Evolutionary conservation across 1,140 invertebrate species (phyloP).

Genomic region (Heterodera carotae): DNA sequence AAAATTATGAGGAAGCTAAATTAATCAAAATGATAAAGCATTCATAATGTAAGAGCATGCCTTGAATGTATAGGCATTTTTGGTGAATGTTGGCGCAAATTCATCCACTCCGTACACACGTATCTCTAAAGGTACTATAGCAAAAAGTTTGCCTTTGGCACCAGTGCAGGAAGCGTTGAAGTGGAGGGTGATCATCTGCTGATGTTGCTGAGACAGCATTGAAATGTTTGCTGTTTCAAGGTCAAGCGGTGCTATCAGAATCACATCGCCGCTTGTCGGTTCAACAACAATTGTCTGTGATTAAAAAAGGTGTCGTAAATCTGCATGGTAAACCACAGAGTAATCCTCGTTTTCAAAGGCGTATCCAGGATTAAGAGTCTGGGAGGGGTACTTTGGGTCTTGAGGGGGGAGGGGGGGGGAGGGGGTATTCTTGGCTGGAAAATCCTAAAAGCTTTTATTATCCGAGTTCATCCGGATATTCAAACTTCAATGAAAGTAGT

Average conservation of each 20-base stretch:
- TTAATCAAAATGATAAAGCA: conserved; percentile 11
- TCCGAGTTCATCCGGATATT: too few relatives aligned
- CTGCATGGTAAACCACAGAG: too few relatives aligned
- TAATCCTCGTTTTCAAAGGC: too few relatives aligned
- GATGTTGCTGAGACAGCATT: background rate
- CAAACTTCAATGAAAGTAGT: too few relatives aligned
- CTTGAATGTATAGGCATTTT: conserved; percentile 56
- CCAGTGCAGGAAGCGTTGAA: conserved; percentile 53
- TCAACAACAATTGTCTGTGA: conserved; percentile 30
- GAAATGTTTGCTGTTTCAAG: conserved; percentile 13
- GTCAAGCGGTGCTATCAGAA: conserved; percentile 22
- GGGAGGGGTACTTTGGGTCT: too few relatives aligned
- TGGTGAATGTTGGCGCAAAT: conserved; percentile 58
- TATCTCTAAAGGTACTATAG: conserved; percentile 51
- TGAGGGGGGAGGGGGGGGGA: too few relatives aligned
- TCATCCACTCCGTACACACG: conserved; percentile 57
- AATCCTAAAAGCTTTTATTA: too few relatives aligned
- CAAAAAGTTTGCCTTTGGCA: conserved; percentile 37
- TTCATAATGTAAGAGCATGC: conserved; percentile 34
- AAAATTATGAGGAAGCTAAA: conserved; percentile 53
- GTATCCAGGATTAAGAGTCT: too few relatives aligned
- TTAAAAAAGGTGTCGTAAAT: background rate
- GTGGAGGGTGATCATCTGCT: conserved; percentile 32
- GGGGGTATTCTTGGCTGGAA: too few relatives aligned
- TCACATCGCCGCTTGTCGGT: conserved; percentile 40